A percentile compares a stretch with the other conserved stretches of the same genome.
These are phyloP conservation scores for Dromaius novaehollandiae DNA, from an alignment of 2,113 vertebrate genomes.

Conservation along the genomic window DNA sequence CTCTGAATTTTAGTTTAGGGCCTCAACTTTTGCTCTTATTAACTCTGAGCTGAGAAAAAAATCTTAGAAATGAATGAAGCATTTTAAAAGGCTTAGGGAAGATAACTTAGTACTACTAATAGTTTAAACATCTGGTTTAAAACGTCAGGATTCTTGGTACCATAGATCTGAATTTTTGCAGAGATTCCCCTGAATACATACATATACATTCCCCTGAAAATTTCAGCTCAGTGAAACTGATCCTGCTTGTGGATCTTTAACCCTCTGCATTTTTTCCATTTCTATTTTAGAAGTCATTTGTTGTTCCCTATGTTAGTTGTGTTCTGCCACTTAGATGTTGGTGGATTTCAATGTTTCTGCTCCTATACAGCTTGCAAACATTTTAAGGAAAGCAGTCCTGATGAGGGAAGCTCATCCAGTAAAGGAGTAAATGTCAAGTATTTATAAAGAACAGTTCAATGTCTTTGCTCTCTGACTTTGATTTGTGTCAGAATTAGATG, in stretches of 20 bases:
- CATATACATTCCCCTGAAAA: background rate
- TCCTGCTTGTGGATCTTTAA: background rate
- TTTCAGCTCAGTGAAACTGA: background rate
- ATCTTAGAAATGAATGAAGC: background rate
- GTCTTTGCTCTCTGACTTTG: background rate
- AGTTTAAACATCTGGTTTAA: background rate
- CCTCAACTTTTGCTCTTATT: background rate
- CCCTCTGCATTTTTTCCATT: background rate
- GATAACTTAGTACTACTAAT: background rate
- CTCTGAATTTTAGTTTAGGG: background rate
- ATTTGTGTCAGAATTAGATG: conserved; percentile 8
- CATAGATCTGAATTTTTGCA: background rate
- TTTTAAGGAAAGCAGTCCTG: conserved; percentile 45
- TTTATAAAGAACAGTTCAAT: background rate
- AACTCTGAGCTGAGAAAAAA: background rate
- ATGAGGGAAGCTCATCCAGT: conserved; percentile 9
- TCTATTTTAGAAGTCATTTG: background rate
- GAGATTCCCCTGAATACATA: background rate
- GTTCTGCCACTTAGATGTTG: background rate
- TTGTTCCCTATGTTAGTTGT: background rate
- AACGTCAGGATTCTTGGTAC: background rate
- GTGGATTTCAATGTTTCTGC: conserved; percentile 20
- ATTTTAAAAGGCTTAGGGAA: background rate
- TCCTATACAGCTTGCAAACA: conserved; percentile 44
- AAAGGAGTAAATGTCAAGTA: conserved; percentile 46